Conservation (phyloP, 2,113 vertebrate genomes). For the Percina caprodes region DNA sequence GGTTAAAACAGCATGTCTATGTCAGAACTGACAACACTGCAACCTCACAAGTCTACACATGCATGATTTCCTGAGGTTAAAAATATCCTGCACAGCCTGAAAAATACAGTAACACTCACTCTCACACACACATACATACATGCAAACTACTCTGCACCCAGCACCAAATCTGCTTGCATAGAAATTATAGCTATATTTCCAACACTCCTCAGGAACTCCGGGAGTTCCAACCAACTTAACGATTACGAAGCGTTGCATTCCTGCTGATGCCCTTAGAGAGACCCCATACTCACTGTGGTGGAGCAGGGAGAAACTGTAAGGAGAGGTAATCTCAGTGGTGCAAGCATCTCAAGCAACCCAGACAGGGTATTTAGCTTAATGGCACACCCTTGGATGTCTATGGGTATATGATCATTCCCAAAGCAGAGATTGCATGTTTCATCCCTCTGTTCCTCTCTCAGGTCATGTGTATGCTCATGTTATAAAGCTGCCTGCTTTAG, state of each 20-base stretch:
- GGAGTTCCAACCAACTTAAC: conserved; percentile 42
- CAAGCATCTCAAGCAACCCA: conserved; percentile 52
- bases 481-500: conserved; percentile 27
- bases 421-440: conserved; percentile 42
- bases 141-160: not conserved
- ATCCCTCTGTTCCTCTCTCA: conserved; percentile 27
- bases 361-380: conserved; percentile 46
- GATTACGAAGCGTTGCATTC: conserved; percentile 39
- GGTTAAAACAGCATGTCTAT: conserved; percentile 25
- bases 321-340: conserved; percentile 55
- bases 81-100: not conserved
- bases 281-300: conserved; percentile 31
- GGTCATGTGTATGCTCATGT: conserved; percentile 25
- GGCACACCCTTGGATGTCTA: conserved; percentile 31
- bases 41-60: not conserved
- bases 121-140: not conserved
- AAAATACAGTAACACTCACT: conserved; percentile 4
- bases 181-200: conserved; percentile 17
- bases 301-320: conserved; percentile 37
- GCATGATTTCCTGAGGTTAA: not conserved
- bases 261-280: conserved; percentile 34
- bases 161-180: conserved; percentile 20
- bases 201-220: conserved; percentile 36
- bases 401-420: conserved; percentile 42
- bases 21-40: conserved; percentile 18